Evolutionary conservation across 2,888 invertebrate genomes (phyloP).

Genomic region (Glaucopsyche alexis): DNA sequence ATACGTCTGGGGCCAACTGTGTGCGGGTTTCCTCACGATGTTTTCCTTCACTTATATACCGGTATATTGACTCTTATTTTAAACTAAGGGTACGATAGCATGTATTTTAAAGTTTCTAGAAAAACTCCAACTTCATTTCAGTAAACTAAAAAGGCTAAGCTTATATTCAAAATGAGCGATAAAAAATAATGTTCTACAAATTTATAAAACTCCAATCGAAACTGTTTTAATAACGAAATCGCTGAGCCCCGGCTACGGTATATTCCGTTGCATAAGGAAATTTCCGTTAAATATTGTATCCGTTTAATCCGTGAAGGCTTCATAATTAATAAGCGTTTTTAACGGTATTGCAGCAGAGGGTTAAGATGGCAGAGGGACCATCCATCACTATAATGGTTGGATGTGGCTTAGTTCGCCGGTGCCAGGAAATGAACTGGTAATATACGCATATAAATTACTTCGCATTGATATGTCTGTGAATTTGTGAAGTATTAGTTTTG

Average conservation of each 20-base stretch:
- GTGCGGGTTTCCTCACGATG: too few species aligned
- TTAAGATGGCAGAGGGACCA: neutral
- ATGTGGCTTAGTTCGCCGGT: neutral
- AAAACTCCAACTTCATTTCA: neutral
- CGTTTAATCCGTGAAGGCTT: neutral
- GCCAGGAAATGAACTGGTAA: neutral
- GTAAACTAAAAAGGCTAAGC: conserved; percentile 5
- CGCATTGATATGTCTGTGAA: neutral
- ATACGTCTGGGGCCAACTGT: too few species aligned
- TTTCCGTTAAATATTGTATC: neutral
- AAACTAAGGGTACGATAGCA: neutral
- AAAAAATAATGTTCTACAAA: conserved; percentile 1
- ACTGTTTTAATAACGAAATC: neutral
- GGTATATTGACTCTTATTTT: too few species aligned
- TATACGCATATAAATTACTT: conserved; percentile 10
- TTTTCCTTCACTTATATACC: too few species aligned
- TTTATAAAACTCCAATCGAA: conserved; percentile 8
- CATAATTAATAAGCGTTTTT: conserved; percentile 13
- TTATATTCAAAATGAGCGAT: conserved; percentile 9
- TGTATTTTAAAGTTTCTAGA: neutral
- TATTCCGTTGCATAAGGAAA: neutral
- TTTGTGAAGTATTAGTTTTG: neutral
- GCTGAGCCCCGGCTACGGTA: neutral
- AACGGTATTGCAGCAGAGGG: neutral
- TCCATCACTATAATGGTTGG: neutral